Conservation (phyloP, 2,888 invertebrate species). For the Asteroscopus sphinx region DNA sequence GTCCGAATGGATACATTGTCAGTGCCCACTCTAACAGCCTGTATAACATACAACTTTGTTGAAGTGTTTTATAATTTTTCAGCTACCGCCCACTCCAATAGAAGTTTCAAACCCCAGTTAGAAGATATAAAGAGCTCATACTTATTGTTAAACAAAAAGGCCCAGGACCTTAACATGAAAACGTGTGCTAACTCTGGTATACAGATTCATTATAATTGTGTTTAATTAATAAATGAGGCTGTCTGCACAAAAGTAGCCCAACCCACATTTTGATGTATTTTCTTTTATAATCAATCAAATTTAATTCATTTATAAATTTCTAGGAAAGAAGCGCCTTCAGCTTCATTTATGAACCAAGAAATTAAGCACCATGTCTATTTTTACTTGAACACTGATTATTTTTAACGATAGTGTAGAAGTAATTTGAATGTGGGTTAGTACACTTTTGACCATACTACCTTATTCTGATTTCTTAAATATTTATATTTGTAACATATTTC, state of each 20-base stretch:
- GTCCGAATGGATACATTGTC: no score
- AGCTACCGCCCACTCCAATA: conserved; percentile 62
- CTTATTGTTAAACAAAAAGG: conserved; percentile 70
- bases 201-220: conserved; percentile 20
- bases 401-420: no score
- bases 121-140: conserved; percentile 84
- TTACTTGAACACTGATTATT: no score
- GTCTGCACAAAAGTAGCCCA: conserved; percentile 39
- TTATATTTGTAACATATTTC: conserved; percentile 39
- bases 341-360: no score
- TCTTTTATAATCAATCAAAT: conserved; percentile 15
- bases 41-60: no score
- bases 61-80: conserved; percentile 51
- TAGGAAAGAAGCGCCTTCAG: no score
- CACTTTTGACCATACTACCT: conserved; percentile 31
- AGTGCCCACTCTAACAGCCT: no score
- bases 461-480: conserved; percentile 34
- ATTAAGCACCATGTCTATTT: no score
- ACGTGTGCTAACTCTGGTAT: conserved; percentile 54
- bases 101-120: conserved; percentile 77
- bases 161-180: conserved; percentile 40
- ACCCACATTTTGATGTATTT: conserved; percentile 47
- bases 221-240: conserved; percentile 37
- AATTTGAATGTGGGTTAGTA: conserved; percentile 6
- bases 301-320: no score